Percentiles rank a stretch among this genome's conserved stretches.
These are phyloP conservation scores for Drosophila pallidifrons DNA, from an alignment of 1,140 invertebrate genomes.

Conservation along the genomic window DNA sequence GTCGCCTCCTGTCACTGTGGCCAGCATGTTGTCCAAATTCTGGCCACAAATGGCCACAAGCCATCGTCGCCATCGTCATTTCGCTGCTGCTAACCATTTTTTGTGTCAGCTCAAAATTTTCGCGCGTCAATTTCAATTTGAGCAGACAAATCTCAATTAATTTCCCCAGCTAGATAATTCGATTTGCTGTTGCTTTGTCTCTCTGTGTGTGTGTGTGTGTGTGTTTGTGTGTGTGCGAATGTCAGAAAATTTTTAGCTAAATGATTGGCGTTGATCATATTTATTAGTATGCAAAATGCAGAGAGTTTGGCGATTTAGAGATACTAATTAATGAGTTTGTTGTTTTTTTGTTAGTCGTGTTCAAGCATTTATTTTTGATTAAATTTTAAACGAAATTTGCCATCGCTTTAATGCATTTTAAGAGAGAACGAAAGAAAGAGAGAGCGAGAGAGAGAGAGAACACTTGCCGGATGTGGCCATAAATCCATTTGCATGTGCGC, in stretches of 20 bases:
- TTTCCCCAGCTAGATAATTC: conserved; percentile 65
- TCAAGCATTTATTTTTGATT: conserved; percentile 14
- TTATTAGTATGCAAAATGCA: conserved; percentile 18
- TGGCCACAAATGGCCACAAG: conserved; percentile 29
- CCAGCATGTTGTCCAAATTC: conserved; percentile 19
- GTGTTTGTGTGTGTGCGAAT: neutral
- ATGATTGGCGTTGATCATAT: conserved; percentile 57
- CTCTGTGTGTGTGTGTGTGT: neutral
- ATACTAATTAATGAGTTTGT: conserved; percentile 22
- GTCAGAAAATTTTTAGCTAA: conserved; percentile 54
- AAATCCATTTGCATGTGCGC: conserved; percentile 53
- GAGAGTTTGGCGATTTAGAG: neutral
- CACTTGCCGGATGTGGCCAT: conserved; percentile 15
- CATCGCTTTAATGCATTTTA: conserved; percentile 12
- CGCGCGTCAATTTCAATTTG: conserved; percentile 72
- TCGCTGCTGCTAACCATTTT: conserved; percentile 22
- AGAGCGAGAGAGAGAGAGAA: neutral
- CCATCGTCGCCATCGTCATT: neutral
- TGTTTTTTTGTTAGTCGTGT: neutral
- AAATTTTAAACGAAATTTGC: conserved; percentile 15
- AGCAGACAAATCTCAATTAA: conserved; percentile 65
- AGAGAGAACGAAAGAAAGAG: too few species aligned
- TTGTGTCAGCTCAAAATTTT: conserved; percentile 43
- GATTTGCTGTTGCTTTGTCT: conserved; percentile 41
- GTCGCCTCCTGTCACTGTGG: neutral